These are phyloP conservation scores for Psophia crepitans DNA, from an alignment of 2,113 vertebrate genomes.

Conservation along the genomic window DNA sequence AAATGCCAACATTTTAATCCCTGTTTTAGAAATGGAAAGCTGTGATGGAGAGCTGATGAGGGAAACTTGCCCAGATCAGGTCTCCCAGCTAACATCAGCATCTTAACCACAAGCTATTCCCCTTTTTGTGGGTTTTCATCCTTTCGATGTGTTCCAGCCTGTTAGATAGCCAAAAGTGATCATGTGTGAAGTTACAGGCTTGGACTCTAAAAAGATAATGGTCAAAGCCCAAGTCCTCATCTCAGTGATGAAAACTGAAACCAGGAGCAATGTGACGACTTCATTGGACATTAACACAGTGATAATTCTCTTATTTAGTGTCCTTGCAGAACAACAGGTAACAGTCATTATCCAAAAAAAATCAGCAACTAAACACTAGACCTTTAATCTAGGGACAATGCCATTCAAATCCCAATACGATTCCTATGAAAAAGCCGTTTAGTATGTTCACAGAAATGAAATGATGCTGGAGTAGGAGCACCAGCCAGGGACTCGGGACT, in stretches of 20 bases:
- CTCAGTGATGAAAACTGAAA: background rate
- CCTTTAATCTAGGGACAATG: background rate
- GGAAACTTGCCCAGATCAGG: background rate
- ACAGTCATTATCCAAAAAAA: background rate
- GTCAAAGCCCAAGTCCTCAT: background rate
- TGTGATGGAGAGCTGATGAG: background rate
- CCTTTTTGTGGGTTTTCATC: background rate
- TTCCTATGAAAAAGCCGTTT: background rate
- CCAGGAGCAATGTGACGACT: background rate
- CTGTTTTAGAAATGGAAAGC: background rate
- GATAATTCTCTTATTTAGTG: background rate
- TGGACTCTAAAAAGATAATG: background rate
- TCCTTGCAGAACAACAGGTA: background rate
- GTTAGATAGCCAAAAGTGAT: background rate
- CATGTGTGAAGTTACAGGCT: background rate
- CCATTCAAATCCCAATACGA: background rate
- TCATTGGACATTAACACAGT: background rate
- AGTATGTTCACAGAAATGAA: background rate
- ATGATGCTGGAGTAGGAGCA: background rate
- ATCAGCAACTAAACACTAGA: background rate
- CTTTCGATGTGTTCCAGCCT: background rate
- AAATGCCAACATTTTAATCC: background rate
- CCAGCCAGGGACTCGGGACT: fast-evolving
- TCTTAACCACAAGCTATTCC: background rate
- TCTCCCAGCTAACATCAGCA: no score